Evolutionary conservation across 2,797 vertebrate genomes (phyloP), one percentile per base, ranked within the genome.

Genomic region (Chromis chromis): DNA sequence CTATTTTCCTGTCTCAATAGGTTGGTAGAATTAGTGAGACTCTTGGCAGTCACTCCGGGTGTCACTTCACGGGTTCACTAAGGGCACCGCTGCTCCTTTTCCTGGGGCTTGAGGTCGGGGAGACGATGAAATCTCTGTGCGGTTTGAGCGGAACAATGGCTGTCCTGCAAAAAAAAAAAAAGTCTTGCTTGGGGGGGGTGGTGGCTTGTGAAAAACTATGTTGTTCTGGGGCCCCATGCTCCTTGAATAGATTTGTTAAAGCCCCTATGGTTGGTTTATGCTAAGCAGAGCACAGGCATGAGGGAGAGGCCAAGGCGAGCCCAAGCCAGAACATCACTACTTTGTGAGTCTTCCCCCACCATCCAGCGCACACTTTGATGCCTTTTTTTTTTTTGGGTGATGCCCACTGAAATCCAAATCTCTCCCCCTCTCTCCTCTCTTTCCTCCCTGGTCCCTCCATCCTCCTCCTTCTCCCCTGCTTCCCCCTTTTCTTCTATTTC

Each of bases 191-290:
- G 87, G 94, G 95, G 94, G 95, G 95, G 19, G 93, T 94, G 95
- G 93, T 89, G 92, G 91, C 92, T 89, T 92, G 92, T 95, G 94
- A 96, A 95, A 91, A 95, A 94, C 92, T 82, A 94, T 92, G 94
- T 96, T 94, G 93, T 96, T 94, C 87, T 90, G 90, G 87, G 88
- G 93, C 90, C 94, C 90, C 93, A 81, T 88, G 92, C 88, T 77
- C 88, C 91, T 94, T 97, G 96, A 97, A 98, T 96, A 96, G 96
- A 97, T 97, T 96, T 96, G 96, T 97, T 96, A 97, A 98, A 96
- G 92, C 91, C 94, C 92, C 94, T 90, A 92, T 91, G 93, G 95
- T 95, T 96, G 96, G 95, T 96, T 94, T 95, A 95, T 96, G 95
- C 96, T 94, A 96, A 96, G 94, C 91, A 95, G 94, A 93, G 84